Conservation (phyloP, 1,140 invertebrate species). For the Drosophila tsacasi region DNA sequence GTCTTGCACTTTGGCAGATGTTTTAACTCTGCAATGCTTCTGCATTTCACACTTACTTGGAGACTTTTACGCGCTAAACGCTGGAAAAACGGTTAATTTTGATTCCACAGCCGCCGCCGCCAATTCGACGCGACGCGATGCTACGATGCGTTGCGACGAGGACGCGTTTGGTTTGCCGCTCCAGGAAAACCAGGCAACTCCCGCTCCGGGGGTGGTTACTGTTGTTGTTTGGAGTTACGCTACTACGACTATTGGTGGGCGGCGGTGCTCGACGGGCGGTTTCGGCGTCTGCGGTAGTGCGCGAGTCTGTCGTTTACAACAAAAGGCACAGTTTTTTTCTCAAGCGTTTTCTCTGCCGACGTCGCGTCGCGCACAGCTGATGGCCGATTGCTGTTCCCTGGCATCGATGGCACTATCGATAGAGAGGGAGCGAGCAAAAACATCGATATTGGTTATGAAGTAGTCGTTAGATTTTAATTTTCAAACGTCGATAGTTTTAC, state of each 20-base stretch:
- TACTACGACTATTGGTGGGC: constrained; percentile 5
- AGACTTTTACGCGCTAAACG: constrained; percentile 7
- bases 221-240: constrained; percentile 11
- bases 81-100: constrained; percentile 20
- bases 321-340: constrained; percentile 9
- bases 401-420: background rate
- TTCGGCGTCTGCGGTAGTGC: constrained; percentile 20
- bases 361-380: constrained; percentile 1
- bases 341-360: constrained; percentile 6
- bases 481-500: background rate
- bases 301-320: constrained; percentile 9
- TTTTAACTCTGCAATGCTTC: background rate
- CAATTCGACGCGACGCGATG: constrained; percentile 10
- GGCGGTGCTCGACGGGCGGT: constrained; percentile 12
- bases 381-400: background rate
- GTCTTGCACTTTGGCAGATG: constrained; percentile 7
- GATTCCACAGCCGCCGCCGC: constrained; percentile 5
- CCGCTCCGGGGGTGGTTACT: constrained; percentile 4
- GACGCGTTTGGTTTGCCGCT: constrained; percentile 5
- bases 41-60: constrained; percentile 8
- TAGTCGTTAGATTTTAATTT: background rate
- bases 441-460: background rate
- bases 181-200: constrained; percentile 2
- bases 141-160: constrained; percentile 9
- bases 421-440: background rate